Percentiles rank a stretch among this genome's conserved stretches.
These are phyloP conservation scores for Luperina nickerlii DNA, from an alignment of 2,888 invertebrate species.

Conservation along the genomic window DNA sequence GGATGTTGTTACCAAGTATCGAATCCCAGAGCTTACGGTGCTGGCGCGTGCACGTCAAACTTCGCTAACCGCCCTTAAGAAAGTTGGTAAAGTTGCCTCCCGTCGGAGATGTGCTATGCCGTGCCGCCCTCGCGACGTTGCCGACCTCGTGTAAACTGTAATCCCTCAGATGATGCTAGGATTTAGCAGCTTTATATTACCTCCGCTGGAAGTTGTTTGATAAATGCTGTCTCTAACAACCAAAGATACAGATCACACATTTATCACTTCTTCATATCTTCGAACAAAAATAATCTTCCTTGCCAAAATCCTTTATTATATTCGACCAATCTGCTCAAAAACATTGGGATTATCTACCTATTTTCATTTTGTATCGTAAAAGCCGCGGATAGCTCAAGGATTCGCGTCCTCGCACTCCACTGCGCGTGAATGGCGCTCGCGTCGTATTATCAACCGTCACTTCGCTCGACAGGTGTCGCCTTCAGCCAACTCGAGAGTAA, in stretches of 20 bases:
- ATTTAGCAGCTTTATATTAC: slow-evolving; percentile 87
- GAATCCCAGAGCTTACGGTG: slow-evolving; percentile 87
- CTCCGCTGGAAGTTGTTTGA: slow-evolving; percentile 82
- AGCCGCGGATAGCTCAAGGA: slow-evolving; percentile 70
- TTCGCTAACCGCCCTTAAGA: slow-evolving; percentile 89
- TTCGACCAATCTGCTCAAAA: slow-evolving; percentile 3
- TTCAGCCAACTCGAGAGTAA: slow-evolving; percentile 90
- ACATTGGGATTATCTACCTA: slow-evolving; percentile 18
- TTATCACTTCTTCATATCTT: slow-evolving; percentile 39
- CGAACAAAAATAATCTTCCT: slow-evolving; percentile 11
- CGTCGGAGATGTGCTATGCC: slow-evolving; percentile 85
- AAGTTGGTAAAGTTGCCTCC: slow-evolving; percentile 88
- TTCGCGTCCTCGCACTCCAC: slow-evolving; percentile 80
- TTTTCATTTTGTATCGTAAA: slow-evolving; percentile 54
- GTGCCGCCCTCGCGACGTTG: slow-evolving; percentile 77
- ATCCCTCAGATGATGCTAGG: slow-evolving; percentile 88
- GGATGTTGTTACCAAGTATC: slow-evolving; percentile 85
- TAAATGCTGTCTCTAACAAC: slow-evolving; percentile 77
- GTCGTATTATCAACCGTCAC: slow-evolving; percentile 89
- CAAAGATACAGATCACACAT: slow-evolving; percentile 57
- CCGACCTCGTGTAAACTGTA: slow-evolving; percentile 87
- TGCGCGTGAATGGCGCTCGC: slow-evolving; percentile 87
- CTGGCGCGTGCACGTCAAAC: slow-evolving; percentile 88
- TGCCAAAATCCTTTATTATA: neutral
- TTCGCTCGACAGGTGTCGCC: slow-evolving; percentile 89